A percentile compares a stretch with the other conserved stretches of the same genome.
These are phyloP conservation scores for Parapsyche elsis DNA, from an alignment of 1,140 invertebrate species.

Conservation along the genomic window DNA sequence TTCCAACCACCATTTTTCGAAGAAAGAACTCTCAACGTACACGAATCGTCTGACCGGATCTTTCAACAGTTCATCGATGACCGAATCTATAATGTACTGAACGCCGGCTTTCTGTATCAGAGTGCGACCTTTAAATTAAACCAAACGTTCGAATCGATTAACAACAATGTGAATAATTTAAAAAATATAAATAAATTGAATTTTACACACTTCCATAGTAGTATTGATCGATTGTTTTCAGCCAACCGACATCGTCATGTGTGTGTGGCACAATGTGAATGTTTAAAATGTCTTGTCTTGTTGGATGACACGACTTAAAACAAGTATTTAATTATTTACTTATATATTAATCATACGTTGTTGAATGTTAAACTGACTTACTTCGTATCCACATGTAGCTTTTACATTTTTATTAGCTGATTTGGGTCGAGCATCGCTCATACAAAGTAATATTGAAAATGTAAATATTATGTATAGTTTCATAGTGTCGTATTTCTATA, in stretches of 20 bases:
- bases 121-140: conserved; percentile 11
- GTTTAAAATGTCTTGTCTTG: conserved; percentile 74
- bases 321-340: neutral
- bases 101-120: conserved; percentile 83
- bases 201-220: conserved; percentile 80
- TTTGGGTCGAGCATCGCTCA: neutral
- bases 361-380: neutral
- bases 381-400: conserved; percentile 1
- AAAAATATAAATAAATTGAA: conserved; percentile 45
- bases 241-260: conserved; percentile 94
- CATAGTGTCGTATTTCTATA: neutral
- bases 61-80: conserved; percentile 80
- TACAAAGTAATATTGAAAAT: neutral
- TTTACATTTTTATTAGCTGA: neutral
- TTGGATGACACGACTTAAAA: conserved; percentile 70
- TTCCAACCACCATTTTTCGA: conserved; percentile 91
- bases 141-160: conserved; percentile 30
- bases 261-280: conserved; percentile 86
- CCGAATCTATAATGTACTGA: conserved; percentile 92
- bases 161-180: neutral
- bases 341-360: neutral
- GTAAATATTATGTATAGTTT: neutral
- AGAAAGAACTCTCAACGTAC: conserved; percentile 87
- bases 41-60: conserved; percentile 81
- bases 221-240: conserved; percentile 94